These are phyloP conservation scores for Entomobrya proxima DNA, from an alignment of 2,888 invertebrate genomes.

Conservation along the genomic window DNA sequence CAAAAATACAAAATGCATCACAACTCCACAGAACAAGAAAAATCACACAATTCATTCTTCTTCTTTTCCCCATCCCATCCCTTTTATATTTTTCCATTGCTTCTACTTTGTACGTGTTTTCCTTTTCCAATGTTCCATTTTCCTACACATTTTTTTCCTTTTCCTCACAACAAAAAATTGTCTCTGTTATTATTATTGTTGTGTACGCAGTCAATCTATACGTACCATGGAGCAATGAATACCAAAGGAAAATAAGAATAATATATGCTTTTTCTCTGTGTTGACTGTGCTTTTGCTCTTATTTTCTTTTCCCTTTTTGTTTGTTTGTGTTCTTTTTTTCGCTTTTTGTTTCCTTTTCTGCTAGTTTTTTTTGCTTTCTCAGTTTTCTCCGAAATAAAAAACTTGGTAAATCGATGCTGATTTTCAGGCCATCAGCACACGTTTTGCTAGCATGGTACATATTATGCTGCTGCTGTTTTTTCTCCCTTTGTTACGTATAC, in stretches of 20 bases:
- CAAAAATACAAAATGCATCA: background rate
- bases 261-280: background rate
- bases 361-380: constrained; percentile 9
- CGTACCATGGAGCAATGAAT: background rate
- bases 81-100: background rate
- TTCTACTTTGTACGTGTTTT: background rate
- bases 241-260: background rate
- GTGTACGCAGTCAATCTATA: background rate
- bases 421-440: constrained; percentile 10
- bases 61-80: background rate
- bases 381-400: background rate
- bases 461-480: background rate
- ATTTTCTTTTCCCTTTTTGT: background rate
- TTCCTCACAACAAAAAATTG: background rate
- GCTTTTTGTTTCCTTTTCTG: background rate
- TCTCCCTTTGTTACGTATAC: background rate
- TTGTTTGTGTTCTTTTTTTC: background rate
- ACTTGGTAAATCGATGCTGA: constrained; percentile 41
- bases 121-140: background rate
- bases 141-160: background rate
- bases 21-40: background rate
- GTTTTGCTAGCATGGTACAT: too few species aligned
- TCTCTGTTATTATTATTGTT: background rate
- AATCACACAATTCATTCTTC: background rate
- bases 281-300: background rate